Evolutionary conservation across 1,140 invertebrate species (phyloP), one percentile per base, ranked within the genome.

Genomic region (Zaprionus tsacasi): DNA sequence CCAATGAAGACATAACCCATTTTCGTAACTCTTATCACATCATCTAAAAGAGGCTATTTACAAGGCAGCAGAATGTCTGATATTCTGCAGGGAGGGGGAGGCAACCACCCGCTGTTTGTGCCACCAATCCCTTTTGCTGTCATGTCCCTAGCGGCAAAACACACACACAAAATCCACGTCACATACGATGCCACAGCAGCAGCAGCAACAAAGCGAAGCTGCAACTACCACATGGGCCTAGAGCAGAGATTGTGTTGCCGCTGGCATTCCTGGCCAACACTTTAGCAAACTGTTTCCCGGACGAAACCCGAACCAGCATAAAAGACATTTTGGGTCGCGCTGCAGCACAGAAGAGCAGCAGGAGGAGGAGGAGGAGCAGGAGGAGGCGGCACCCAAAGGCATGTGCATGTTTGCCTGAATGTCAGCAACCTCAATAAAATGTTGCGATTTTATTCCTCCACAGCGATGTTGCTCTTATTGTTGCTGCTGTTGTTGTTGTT

Each of bases 401-500:
- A 78, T 48, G 45, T 73, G 77, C 70, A 79, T 74, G 70, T 74
- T 74, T 70, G 69, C 54, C 65, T 74, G 82, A 86, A 76, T 91
- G 90, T 87, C 82, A 85, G 81, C 80, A 81, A 88, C 82, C 90
- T 90, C 86, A 91, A 91, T 91, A 90, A 91, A 91, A 91, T 90
- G 82, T 81, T 72, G 81, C 77, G 68, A 76, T 79, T 87, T 76
- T 65, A 48, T 69, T 59, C 35, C 35, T 43, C 36, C 10, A 33
- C 38, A 25, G 17, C 6, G 78, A 40, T 59, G 40, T 35, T 63
- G 27, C 27, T 5, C 43, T 67, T 67, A 40, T 43, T 38, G 61
- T 10, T 52, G 27, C 3, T 5, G 48, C 63, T 67, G 45, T 36
- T 38, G 61, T 10, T 52, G 43, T 57, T 64, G 64, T 25, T 73